Percentiles rank a stretch among this genome's conserved stretches.
phyloP scores from a whole-genome alignment of 2,797 vertebrate genomes.

The Botia almorhae region DNA sequence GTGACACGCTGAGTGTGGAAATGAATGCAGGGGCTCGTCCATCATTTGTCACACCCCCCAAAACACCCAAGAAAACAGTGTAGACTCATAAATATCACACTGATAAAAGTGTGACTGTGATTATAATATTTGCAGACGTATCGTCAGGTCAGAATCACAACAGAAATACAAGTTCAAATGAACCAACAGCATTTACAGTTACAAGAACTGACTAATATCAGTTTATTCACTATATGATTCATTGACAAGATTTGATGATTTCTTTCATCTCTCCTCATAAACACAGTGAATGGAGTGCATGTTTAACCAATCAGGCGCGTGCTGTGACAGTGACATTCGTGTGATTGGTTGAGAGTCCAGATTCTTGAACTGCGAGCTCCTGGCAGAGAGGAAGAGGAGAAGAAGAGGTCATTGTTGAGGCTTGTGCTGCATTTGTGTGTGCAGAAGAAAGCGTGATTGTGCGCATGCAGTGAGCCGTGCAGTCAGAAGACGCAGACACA shows the following conservation, averaged over 20 bases:
- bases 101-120: not conserved
- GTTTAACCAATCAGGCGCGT: slow-evolving; percentile 7
- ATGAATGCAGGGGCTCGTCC: not conserved
- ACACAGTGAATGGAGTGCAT: too few species aligned
- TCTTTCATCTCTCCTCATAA: too few species aligned
- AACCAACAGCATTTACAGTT: too few species aligned
- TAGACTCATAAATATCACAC: not conserved
- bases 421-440: slow-evolving; percentile 25
- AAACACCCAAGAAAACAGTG: not conserved
- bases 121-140: not conserved
- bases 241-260: too few species aligned
- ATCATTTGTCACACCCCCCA: not conserved
- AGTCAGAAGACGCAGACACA: slow-evolving; percentile 9
- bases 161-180: too few species aligned
- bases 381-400: not conserved
- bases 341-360: slow-evolving; percentile 30
- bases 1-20: not conserved
- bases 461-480: slow-evolving; percentile 38
- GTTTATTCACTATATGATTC: too few species aligned
- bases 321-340: slow-evolving; percentile 16
- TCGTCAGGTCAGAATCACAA: not conserved
- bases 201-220: too few species aligned
- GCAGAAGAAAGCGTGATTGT: slow-evolving; percentile 40
- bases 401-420: not conserved
- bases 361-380: not conserved